These are phyloP conservation scores for Aleiodes alternator DNA, from an alignment of 2,888 invertebrate genomes.

Conservation along the genomic window DNA sequence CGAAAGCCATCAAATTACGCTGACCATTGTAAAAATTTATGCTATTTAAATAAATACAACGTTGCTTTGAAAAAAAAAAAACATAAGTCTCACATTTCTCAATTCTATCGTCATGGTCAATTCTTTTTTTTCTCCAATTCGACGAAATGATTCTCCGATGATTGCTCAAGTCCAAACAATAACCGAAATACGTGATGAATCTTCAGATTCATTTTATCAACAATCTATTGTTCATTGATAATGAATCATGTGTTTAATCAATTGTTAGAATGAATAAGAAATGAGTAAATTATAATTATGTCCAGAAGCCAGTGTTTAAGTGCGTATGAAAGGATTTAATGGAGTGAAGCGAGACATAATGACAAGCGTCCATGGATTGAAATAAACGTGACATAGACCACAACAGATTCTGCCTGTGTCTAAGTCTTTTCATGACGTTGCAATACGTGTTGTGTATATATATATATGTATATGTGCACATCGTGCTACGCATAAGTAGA, in stretches of 20 bases:
- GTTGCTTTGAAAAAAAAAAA: neutral
- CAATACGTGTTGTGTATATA: slow-evolving; percentile 36
- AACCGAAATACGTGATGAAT: too few species aligned
- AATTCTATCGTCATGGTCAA: neutral
- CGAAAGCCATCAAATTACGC: slow-evolving; percentile 31
- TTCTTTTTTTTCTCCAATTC: neutral
- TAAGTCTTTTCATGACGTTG: slow-evolving; percentile 21
- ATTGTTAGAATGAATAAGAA: slow-evolving; percentile 15
- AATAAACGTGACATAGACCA: slow-evolving; percentile 34
- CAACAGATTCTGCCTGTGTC: slow-evolving; percentile 19
- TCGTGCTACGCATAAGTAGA: slow-evolving; percentile 21
- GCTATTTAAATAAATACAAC: neutral
- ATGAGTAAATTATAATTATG: neutral
- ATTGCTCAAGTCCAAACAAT: too few species aligned
- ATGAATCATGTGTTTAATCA: slow-evolving; percentile 4
- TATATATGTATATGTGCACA: slow-evolving; percentile 24
- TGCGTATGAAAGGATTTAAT: slow-evolving; percentile 30
- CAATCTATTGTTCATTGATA: too few species aligned
- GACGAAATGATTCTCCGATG: too few species aligned
- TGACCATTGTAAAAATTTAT: slow-evolving; percentile 2
- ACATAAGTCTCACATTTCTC: slow-evolving; percentile 1
- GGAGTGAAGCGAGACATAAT: slow-evolving; percentile 25
- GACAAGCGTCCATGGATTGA: slow-evolving; percentile 35
- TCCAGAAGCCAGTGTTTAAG: slow-evolving; percentile 5
- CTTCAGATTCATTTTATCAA: too few species aligned